Base-by-base conservation (phyloP, 2,797 vertebrate species). In the Meriones psammophilus region DNA sequence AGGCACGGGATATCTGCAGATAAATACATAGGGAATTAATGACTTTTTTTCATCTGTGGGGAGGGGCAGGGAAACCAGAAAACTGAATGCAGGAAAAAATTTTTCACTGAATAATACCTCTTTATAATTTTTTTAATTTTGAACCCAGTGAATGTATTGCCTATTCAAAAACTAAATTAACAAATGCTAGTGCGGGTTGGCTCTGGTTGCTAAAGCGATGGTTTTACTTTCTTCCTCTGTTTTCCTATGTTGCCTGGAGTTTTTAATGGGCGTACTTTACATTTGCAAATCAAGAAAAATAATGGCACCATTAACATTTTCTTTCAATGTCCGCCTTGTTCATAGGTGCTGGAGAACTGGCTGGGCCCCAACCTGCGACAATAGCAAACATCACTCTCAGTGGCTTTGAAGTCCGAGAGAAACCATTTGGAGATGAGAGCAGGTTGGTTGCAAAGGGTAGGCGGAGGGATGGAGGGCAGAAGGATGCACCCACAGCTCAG, bases 101-200 rank as follows among this genome's bases (percentile, higher is more conserved):
- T 92, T 91, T 94, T 78, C 95, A 66, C 85, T 79, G 92, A 97
- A 93, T 91, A 95, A 94, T 78, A 64, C 39, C 77, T 89, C 81
- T 94, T 94, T 94, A n/a, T 89, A 54, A 92, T 96, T 96, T 96
- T 50, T 97, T 97, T 94, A 95, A 97, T 97, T 96, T 93, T 93
- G 81, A 97, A 87, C 7, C 36, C 78, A 73, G 78, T 69, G 88
- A 97, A 97, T 93, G 80, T 85, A 97, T 83, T 93, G 88, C 90
- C 96, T 96, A 74, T 94, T 97, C 93, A 93, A 94, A 97, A 97
- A 96, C 95, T 97, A 97, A 97, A 96, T 96, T 94, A 96, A 92
- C 83, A 39, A 39, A 83, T 79, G 81, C 95, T 96, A 80, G 86
- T 62, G 71, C 88, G 54, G 50, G 92, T 89, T 97, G 95, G 88